phyloP scores from a whole-genome alignment of 2,797 vertebrate species.

The Gallinago solitaria region DNA sequence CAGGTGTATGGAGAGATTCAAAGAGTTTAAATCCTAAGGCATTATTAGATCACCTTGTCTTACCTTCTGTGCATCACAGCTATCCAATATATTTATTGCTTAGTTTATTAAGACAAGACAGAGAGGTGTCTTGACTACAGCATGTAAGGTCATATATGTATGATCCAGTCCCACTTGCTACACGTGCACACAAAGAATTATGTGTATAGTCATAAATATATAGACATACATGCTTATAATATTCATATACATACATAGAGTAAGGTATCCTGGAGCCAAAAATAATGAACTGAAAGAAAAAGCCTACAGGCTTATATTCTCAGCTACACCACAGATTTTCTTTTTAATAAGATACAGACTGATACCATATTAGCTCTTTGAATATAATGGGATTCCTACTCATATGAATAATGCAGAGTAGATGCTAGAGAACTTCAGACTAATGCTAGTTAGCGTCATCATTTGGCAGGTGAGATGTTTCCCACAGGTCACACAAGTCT shows the following conservation, averaged over 20 bases:
- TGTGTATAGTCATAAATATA: neutral
- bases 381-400: neutral
- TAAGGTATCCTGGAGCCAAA: neutral
- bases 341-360: neutral
- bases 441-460: neutral
- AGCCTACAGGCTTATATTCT: neutral
- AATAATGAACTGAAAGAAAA: neutral
- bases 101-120: neutral
- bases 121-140: neutral
- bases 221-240: neutral
- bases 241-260: neutral
- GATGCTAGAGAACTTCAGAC: neutral
- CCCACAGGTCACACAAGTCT: slow-evolving; percentile 1
- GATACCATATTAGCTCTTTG: neutral
- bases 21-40: neutral
- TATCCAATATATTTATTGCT: neutral
- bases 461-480: slow-evolving; percentile 11
- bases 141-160: neutral
- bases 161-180: neutral
- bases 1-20: neutral
- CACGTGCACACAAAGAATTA: neutral
- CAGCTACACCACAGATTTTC: neutral
- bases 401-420: neutral
- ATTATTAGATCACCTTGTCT: neutral
- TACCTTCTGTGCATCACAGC: neutral